Evolutionary conservation across 2,888 invertebrate species (phyloP), one percentile per base, ranked within the genome.

Genomic region (Flexamia atlantica): DNA sequence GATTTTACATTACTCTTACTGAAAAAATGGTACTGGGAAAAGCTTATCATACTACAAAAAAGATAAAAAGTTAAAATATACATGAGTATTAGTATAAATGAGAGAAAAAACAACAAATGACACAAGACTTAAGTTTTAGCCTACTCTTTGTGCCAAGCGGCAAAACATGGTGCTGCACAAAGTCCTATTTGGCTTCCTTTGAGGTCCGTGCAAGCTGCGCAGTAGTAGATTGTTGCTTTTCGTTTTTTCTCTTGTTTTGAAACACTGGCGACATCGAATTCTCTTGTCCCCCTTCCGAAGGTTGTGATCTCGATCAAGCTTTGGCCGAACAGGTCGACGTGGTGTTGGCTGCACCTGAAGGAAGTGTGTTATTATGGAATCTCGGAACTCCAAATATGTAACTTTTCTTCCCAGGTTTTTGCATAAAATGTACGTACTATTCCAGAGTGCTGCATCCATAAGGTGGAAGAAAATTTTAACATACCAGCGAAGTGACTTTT

Each of bases 381-480:
- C 80, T 28, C 80, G 46, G 57, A 80, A 80, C 30, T 79, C 17
- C 25, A 80, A 53, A 17, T 80, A 80, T n/a, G 80, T 80, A 17
- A 53, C 14, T 53, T 57, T 80, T 25, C 32, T 32, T 50, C 57
- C 53, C 36, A 57, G 17, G 30, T 68, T 68, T n/a, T 14, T 68
- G 68, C 14, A 3, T 3, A 60, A 5, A 60, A 60, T 60, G 60
- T 60, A 23, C 23, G 9, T 14, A 64, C 28, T 64, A 25, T 83
- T 83, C 57, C 83, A 83, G 25, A 83, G 79, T 17, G 46, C 30
- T 10, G 40, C 36, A 36, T 84, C 57, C n/a, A 84, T 4, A 20
- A 84, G 72, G 42, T 81, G 81, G 36, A 82, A 82, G 28, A 82
- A 68, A 20, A 72, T 30, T 46, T 82, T 82, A 10, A 82, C 20